Base-by-base conservation (phyloP, 2,797 vertebrate species). In the Sciurus vulgaris region DNA sequence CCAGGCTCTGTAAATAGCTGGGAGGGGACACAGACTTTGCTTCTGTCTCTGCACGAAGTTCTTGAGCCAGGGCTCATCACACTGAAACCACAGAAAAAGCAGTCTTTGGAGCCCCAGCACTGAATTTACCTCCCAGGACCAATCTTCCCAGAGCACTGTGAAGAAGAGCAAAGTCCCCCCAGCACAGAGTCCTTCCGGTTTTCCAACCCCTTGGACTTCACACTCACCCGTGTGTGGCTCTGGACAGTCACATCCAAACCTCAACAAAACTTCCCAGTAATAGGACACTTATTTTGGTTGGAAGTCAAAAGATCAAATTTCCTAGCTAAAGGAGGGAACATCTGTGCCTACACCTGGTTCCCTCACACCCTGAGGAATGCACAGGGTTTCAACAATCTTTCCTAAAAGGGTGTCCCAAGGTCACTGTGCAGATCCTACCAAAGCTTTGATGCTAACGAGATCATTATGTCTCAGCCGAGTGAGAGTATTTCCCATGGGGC, bases 401-500 rank as follows among this genome's bases (percentile, higher is more conserved):
- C 74, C 92, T 49, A 78, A 84, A 86, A 18, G 0, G 65, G 63
- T 11, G 6, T 26, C n/a, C 95, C 67, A 22, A 88, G 49, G 65
- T 95, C 86, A 97, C 41, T 76, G 44, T 59, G 78, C 79, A 35
- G 65, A 81, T 6, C 7, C 0, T 18, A 8, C 41, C 3, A 59
- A 61, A 81, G 89, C 47, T 92, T 94, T 84, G 84, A 96, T 77
- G 79, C 92, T 95, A 97, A 94, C 82, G 78, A 94, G n/a, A 18
- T 79, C 96, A 79, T 94, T 38, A 92, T 73, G 70, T 94, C 90
- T 96, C 92, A 14, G 91, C 81, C 70, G 30, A 97, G 95, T 94
- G 87, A 90, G 95, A 96, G 85, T 44, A 95, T 83, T 95, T 97
- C 51, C 1, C 93, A 90, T 84, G 84, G 77, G 95, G 95, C 70